Base-by-base conservation (phyloP, 2,888 invertebrate species). In the Hirtodrosophila histrioides region DNA sequence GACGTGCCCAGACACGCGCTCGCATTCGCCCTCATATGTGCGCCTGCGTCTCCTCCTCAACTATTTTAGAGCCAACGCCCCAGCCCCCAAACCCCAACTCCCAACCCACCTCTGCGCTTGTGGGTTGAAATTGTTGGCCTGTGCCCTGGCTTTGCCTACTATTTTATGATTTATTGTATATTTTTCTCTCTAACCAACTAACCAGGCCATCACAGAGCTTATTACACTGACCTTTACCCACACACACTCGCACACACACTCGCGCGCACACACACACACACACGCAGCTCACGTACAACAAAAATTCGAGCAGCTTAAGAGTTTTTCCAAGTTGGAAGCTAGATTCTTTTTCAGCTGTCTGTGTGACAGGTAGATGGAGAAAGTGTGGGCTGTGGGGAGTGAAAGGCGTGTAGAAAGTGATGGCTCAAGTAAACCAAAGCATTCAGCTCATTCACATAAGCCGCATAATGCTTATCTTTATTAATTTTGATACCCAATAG, bases 161-260 rank as follows among this genome's bases (percentile, higher is more conserved):
- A 83, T 82, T 86, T 82, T 82, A 82, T 86, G 81, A 86, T 82
- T 82, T 82, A 82, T 82, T 83, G 81, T 86, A 73, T 80, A 67
- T 77, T 83, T 80, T 77, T 63, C 67, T 62, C 55, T 58, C 70
- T 65, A 71, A 69, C 64, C 68, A 77, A 54, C 70, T 68, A 67
- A 58, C 68, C 56, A 53, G 43, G 40, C 44, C 60, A 57, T 68
- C 65, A 50, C 57, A 48, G 50, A 76, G 71, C 81, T 82, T 81
- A 81, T 82, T 82, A 79, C 73, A 53, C 66, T 75, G 79, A 85
- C 86, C 81, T 76, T 82, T 69, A 46, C 65, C 62, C 74, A 61
- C 61, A 44, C 43, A 23, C 35, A 54, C 27, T 12, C 49, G 12
- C 44, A n/a, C 62, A 50, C 66, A 12, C 39, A 0, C 12, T n/a